Percentiles rank a stretch among this genome's conserved stretches.
These are phyloP conservation scores for Halyomorpha halys DNA, from an alignment of 1,140 invertebrate genomes.

Conservation along the genomic window DNA sequence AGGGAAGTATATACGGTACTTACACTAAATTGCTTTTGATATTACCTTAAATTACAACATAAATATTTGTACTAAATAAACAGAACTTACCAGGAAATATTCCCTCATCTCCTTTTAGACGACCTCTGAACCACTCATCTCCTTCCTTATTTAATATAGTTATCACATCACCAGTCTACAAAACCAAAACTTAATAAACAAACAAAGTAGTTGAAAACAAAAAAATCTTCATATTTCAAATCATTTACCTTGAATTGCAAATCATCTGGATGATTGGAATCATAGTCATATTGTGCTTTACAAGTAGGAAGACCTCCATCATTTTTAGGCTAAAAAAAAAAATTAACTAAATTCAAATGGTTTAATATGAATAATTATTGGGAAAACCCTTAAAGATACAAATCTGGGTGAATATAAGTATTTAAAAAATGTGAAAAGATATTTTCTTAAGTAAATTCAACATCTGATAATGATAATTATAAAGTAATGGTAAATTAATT, in stretches of 20 bases:
- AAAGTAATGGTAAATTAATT: too few species aligned
- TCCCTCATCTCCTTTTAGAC: conserved; percentile 49
- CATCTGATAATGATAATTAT: too few species aligned
- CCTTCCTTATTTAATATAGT: conserved; percentile 55
- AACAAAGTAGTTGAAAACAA: not conserved
- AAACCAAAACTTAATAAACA: conserved; percentile 24
- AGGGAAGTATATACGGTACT: too few species aligned
- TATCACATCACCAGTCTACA: conserved; percentile 58
- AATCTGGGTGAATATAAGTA: too few species aligned
- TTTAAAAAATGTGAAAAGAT: too few species aligned
- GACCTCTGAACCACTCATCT: conserved; percentile 69
- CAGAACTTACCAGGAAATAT: conserved; percentile 74
- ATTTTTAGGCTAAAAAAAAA: conserved; percentile 32
- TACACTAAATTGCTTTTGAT: too few species aligned
- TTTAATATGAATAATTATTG: not conserved
- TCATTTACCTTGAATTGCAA: conserved; percentile 55
- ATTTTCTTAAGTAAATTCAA: too few species aligned
- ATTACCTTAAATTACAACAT: too few species aligned
- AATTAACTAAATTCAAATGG: not conserved
- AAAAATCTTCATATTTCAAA: not conserved
- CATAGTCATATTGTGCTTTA: conserved; percentile 62
- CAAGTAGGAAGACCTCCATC: conserved; percentile 46
- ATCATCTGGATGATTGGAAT: conserved; percentile 56
- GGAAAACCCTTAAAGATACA: not conserved
- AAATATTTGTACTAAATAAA: conserved; percentile 55